Conservation (phyloP, 2,888 invertebrate genomes). For the Marasmarcha lunaedactyla region DNA sequence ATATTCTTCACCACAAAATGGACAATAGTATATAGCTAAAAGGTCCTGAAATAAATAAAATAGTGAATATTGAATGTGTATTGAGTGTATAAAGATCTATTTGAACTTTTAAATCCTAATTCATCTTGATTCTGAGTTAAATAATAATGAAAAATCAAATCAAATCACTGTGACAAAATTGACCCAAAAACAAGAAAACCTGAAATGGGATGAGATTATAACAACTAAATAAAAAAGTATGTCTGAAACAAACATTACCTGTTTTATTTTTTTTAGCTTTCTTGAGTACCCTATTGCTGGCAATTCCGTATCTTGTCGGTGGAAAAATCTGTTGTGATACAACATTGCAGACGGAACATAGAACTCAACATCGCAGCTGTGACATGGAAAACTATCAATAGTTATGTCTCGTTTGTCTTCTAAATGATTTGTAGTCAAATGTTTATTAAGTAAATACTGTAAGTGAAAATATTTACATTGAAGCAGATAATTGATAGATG, state of each 20-base stretch:
- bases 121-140: too few relatives aligned
- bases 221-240: neutral
- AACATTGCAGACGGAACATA: constrained; percentile 65
- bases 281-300: constrained; percentile 49
- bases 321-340: constrained; percentile 68
- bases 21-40: constrained; percentile 45
- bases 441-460: constrained; percentile 72
- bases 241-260: constrained; percentile 33
- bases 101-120: too few relatives aligned
- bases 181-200: too few relatives aligned
- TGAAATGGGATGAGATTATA: neutral
- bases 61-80: too few relatives aligned
- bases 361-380: constrained; percentile 69
- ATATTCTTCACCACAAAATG: constrained; percentile 76
- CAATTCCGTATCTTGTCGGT: constrained; percentile 49
- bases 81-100: too few relatives aligned
- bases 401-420: constrained; percentile 22
- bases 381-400: constrained; percentile 45
- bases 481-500: too few relatives aligned
- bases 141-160: too few relatives aligned
- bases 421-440: constrained; percentile 57
- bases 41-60: constrained; percentile 41
- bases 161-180: too few relatives aligned
- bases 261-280: constrained; percentile 39
- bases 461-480: constrained; percentile 22